Evolutionary conservation across 2,888 invertebrate genomes (phyloP).

Genomic region (Prosopocoilus inquinatus): DNA sequence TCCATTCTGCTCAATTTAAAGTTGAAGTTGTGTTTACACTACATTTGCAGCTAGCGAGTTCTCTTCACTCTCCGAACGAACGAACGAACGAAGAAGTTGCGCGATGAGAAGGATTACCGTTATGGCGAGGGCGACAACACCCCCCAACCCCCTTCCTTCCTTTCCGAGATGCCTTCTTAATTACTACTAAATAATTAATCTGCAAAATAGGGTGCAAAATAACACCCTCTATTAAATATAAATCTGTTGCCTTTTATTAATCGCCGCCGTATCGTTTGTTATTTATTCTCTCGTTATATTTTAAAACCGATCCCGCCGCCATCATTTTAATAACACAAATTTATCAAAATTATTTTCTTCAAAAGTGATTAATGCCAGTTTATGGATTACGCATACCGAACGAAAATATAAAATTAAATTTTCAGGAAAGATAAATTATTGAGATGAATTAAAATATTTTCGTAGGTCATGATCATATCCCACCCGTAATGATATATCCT

Average conservation of each 20-base stretch:
- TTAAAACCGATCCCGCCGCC: no score
- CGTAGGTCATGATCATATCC: no score
- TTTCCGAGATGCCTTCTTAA: conserved; percentile 36
- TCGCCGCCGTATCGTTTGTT: conserved; percentile 8
- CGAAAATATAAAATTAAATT: background rate
- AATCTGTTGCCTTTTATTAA: conserved; percentile 20
- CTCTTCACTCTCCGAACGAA: conserved; percentile 24
- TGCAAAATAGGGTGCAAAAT: conserved; percentile 26
- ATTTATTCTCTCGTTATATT: background rate
- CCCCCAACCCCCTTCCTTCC: conserved; percentile 14
- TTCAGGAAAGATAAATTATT: no score
- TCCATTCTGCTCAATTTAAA: conserved; percentile 50
- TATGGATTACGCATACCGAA: background rate
- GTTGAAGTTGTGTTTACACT: conserved; percentile 49
- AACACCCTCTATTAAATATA: conserved; percentile 34
- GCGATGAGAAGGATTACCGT: conserved; percentile 37
- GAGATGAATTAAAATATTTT: no score
- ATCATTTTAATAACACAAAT: background rate
- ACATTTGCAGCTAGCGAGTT: conserved; percentile 41
- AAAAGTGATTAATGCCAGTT: background rate
- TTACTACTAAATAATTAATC: conserved; percentile 41
- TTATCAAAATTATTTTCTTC: background rate
- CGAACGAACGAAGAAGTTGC: conserved; percentile 13
- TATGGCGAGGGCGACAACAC: conserved; percentile 10
- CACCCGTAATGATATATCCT: background rate